phyloP scores from a whole-genome alignment of 2,797 vertebrate genomes.

The Lepus townsendii region DNA sequence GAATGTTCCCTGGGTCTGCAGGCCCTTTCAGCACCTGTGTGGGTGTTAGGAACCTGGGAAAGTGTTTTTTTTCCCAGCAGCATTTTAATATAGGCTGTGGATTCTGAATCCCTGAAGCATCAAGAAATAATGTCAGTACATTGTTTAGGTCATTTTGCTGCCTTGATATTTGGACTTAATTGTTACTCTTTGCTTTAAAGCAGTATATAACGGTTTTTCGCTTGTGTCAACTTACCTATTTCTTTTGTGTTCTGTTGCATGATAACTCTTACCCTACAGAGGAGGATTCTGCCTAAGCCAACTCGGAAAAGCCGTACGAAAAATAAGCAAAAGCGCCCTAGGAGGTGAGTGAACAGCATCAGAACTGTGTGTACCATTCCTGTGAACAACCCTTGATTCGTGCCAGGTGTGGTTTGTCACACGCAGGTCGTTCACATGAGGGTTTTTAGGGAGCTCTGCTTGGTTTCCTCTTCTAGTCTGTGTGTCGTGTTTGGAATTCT shows the following conservation, averaged over 20 bases:
- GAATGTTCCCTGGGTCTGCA: rapidly evolving
- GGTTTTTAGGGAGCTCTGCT: not conserved
- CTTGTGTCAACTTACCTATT: not conserved
- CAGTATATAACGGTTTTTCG: not conserved
- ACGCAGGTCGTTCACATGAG: rapidly evolving
- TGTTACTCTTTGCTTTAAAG: not conserved
- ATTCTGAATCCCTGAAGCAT: not conserved
- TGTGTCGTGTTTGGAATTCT: too few species aligned
- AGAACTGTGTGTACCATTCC: rapidly evolving
- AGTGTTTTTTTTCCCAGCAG: too few species aligned
- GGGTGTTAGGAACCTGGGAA: rapidly evolving
- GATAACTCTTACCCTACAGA: constrained; percentile 87
- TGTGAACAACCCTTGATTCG: rapidly evolving
- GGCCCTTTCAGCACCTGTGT: rapidly evolving
- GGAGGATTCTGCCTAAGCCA: constrained; percentile 98
- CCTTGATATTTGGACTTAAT: rapidly evolving
- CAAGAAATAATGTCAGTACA: too few species aligned
- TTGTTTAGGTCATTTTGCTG: not conserved
- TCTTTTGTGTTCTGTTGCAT: not conserved
- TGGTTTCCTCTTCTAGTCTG: rapidly evolving
- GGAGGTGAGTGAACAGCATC: constrained; percentile 90
- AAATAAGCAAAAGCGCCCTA: constrained; percentile 99
- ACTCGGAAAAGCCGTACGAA: constrained; percentile 99
- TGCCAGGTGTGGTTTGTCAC: rapidly evolving
- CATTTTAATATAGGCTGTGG: not conserved